Conservation (phyloP, 2,797 vertebrate genomes). For the Eulemur coronatus region DNA sequence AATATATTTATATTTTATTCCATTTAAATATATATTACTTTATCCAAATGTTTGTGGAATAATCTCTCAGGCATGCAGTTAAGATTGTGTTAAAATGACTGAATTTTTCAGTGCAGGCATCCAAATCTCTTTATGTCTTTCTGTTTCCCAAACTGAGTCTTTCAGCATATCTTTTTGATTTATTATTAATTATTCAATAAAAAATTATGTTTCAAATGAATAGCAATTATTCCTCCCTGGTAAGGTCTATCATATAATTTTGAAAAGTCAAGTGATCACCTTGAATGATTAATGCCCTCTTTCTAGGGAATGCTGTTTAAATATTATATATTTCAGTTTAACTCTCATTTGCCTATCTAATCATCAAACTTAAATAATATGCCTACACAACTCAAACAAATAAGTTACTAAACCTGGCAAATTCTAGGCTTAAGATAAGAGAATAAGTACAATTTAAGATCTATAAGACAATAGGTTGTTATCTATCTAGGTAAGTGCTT, state of each 20-base stretch:
- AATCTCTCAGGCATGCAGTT: neutral
- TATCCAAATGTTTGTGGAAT: conserved; percentile 1
- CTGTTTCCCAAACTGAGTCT: neutral
- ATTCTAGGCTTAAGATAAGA: neutral
- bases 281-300: conserved; percentile 28
- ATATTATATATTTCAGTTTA: conserved; percentile 14
- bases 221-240: neutral
- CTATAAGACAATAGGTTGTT: neutral
- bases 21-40: conserved; percentile 6
- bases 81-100: neutral
- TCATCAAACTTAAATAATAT: neutral
- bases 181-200: conserved; percentile 21
- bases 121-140: neutral
- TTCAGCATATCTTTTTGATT: neutral
- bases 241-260: neutral
- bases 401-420: conserved; percentile 3
- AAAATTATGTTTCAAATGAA: neutral
- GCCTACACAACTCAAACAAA: neutral
- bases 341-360: neutral
- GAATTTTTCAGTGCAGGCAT: neutral
- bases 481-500: neutral
- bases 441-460: conserved; percentile 20
- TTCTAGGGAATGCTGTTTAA: conserved; percentile 9
- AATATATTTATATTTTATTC: neutral
- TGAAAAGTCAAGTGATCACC: conserved; percentile 24